A percentile compares a stretch with the other conserved stretches of the same genome.
These are phyloP conservation scores for Sycophila sp. DNA, from an alignment of 1,140 invertebrate species.

Conservation along the genomic window DNA sequence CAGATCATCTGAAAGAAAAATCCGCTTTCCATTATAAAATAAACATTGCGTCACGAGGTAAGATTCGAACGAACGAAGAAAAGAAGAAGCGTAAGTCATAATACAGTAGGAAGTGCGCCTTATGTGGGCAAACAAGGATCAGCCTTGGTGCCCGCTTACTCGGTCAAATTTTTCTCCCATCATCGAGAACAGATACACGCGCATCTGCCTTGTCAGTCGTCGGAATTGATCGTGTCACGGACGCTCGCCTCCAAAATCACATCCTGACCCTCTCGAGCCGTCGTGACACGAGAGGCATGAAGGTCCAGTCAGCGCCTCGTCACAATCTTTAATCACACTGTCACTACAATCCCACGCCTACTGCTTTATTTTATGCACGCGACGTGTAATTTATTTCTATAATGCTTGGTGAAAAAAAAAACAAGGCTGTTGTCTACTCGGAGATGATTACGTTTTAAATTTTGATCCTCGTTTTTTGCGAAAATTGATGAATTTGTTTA, in stretches of 20 bases:
- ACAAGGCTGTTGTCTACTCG: too few species aligned
- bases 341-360: too few species aligned
- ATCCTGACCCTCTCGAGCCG: not conserved
- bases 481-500: too few species aligned
- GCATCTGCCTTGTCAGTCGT: slow-evolving; percentile 4
- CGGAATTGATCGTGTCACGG: not conserved
- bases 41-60: too few species aligned
- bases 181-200: not conserved
- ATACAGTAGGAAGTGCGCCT: not conserved
- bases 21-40: too few species aligned
- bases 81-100: not conserved
- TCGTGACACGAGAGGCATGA: not conserved
- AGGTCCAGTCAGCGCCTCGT: not conserved
- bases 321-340: not conserved
- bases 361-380: too few species aligned
- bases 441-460: too few species aligned
- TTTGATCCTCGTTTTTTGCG: too few species aligned
- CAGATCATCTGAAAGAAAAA: too few species aligned
- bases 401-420: too few species aligned
- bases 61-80: too few species aligned
- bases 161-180: not conserved
- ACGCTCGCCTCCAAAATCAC: not conserved
- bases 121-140: not conserved
- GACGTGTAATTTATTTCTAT: too few species aligned
- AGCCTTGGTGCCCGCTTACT: slow-evolving; percentile 3